These are phyloP conservation scores for Capreolus pygargus DNA, from an alignment of 2,113 vertebrate genomes.

Conservation along the genomic window DNA sequence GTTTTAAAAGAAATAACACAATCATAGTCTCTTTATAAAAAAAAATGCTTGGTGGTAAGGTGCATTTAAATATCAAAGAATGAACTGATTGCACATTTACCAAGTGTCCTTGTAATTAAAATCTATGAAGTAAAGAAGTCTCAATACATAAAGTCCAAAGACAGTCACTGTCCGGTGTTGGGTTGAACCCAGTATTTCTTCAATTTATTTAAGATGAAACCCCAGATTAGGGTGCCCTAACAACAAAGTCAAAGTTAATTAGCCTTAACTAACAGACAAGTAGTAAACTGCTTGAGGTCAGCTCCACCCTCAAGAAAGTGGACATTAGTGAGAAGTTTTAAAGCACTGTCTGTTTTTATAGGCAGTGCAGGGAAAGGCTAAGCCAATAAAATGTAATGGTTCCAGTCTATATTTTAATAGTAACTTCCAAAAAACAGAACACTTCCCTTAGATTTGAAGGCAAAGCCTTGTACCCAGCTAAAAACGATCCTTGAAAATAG, in stretches of 20 bases:
- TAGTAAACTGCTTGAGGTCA: constrained; percentile 84
- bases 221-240: constrained; percentile 76
- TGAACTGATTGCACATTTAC: background rate
- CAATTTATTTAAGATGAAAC: constrained; percentile 79
- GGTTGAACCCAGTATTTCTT: constrained; percentile 59
- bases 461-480: constrained; percentile 77
- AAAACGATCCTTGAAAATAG: constrained; percentile 75
- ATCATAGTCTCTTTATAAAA: background rate
- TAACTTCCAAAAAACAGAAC: constrained; percentile 80
- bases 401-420: constrained; percentile 87
- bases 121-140: background rate
- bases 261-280: constrained; percentile 82
- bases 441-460: constrained; percentile 81
- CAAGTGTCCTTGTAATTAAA: constrained; percentile 31
- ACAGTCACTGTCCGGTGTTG: constrained; percentile 51
- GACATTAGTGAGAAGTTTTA: constrained; percentile 85
- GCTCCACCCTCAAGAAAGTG: constrained; percentile 81
- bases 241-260: constrained; percentile 87
- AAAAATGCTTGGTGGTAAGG: background rate
- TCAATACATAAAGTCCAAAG: constrained; percentile 39
- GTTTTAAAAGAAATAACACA: background rate
- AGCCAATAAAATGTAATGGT: constrained; percentile 87
- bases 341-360: constrained; percentile 89
- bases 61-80: constrained; percentile 32
- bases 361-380: constrained; percentile 87